These are phyloP conservation scores for Elephantulus edwardii DNA, from an alignment of 2,113 vertebrate species.

Conservation along the genomic window DNA sequence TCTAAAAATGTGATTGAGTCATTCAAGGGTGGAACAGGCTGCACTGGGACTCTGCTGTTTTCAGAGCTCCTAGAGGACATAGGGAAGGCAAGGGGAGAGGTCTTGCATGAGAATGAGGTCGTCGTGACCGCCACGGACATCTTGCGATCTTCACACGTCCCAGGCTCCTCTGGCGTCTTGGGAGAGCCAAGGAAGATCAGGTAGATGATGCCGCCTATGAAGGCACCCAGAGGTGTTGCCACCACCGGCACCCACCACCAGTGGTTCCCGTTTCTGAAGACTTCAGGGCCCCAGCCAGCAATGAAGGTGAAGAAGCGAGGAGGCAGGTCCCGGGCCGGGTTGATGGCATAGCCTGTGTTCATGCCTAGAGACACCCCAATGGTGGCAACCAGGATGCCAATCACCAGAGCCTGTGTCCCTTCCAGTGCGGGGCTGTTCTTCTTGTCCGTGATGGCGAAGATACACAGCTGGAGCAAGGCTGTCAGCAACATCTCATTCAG, in stretches of 20 bases:
- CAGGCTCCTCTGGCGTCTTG: neutral
- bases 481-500: constrained; percentile 90
- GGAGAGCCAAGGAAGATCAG: constrained; percentile 85
- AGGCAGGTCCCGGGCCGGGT: constrained; percentile 93
- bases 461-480: constrained; percentile 87
- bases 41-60: neutral
- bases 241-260: constrained; percentile 95
- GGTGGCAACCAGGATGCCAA: constrained; percentile 88
- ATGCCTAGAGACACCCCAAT: constrained; percentile 92
- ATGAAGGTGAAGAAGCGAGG: constrained; percentile 92
- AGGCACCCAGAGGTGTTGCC: constrained; percentile 88
- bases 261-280: constrained; percentile 88
- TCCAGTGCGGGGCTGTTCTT: constrained; percentile 83
- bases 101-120: fast-evolving
- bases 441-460: constrained; percentile 88
- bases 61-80: neutral
- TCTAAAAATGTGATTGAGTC: neutral
- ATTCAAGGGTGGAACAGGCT: neutral
- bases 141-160: neutral
- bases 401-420: constrained; percentile 83
- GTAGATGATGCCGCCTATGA: constrained; percentile 87
- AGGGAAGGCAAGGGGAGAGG: neutral
- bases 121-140: neutral
- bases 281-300: constrained; percentile 91
- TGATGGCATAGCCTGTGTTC: constrained; percentile 95